Evolutionary conservation across 2,888 invertebrate genomes (phyloP), one percentile per base, ranked within the genome.

Genomic region (Oscheius sp.): DNA sequence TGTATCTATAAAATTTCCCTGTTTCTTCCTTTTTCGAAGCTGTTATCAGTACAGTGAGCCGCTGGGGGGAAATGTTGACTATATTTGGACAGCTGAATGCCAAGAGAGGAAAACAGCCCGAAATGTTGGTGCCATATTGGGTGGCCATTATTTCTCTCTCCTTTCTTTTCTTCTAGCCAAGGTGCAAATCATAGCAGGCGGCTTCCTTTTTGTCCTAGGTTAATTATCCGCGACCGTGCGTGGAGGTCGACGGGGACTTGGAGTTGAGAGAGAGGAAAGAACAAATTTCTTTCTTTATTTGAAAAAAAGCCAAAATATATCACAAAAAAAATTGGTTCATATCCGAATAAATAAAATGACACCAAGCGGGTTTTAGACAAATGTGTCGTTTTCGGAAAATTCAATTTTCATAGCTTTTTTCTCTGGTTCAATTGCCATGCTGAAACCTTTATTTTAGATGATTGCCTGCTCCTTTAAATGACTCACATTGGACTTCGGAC

Each of bases 331-430:
- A 69, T 55, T 18, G 45, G 16, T 53, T 29, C 69, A 53, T 55
- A 69, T 56, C 53, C 18, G 52, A 49, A n/a, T 41, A 59, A 61
- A 18, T 61, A 61, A 23, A 35, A 69, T 69, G 58, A 58, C 58
- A 55, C 69, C 6, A 29, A 21, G 23, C 55, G 16, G 52, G n/a
- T n/a, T n/a, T 27, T 69, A 69, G 41, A 69, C 69, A 35, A 43
- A 55, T 12, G 69, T 69, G 45, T 69, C 69, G 46, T 58, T 69
- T 55, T 69, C 69, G 18, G 56, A 69, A 21, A 69, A 69, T 23
- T 69, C 69, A 25, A 69, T 53, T 35, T 55, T 69, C 43, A 69
- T 16, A 41, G 29, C 27, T 35, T 56, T 55, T 23, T 69, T 58
- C 55, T 29, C 56, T 27, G 35, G 21, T 29, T 12, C 16, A 18